Base-by-base conservation (phyloP, 2,888 invertebrate species). In the Sphecodes monilicornis region DNA sequence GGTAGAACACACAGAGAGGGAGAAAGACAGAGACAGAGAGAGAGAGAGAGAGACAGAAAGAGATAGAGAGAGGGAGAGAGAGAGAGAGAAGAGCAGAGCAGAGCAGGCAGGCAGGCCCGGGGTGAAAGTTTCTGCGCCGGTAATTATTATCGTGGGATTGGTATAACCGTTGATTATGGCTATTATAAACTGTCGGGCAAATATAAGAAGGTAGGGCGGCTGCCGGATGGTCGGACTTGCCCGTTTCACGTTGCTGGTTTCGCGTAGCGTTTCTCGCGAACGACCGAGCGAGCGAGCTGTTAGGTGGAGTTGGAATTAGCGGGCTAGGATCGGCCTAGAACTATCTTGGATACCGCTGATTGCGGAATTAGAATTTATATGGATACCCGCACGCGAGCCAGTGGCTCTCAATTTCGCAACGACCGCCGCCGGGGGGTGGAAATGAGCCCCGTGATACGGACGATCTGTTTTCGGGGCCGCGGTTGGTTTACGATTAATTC, bases 311-410 rank as follows among this genome's bases (percentile, higher is more conserved):
- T 92, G 91, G 91, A 93, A 94, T 94, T 93, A 93, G 94, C 91
- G 91, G 90, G 91, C 90, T 91, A 92, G 93, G 92, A 93, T 92
- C 93, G 94, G 93, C 93, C 94, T 93, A 93, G 93, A 93, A 93
- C 93, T 92, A 93, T 94, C 94, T 93, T 93, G 92, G 94, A 94
- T 94, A 93, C 92, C 92, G 93, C 92, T 94, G 94, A 94, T 94
- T 94, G 94, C 93, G 92, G 93, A 94, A 94, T 94, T 93, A 94
- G 94, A 94, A 94, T 94, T 94, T 94, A 94, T 94, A 94, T 94
- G 94, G 94, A 93, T 93, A 92, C 90, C 83, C 89, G 94, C 94
- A 94, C 94, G 94, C 94, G 93, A 94, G 77, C 91, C 94, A 94
- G 94, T 87, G 93, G 91, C 91, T 93, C 93, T 92, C 94, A 93